Evolutionary conservation across 2,113 vertebrate species (phyloP), one percentile per base, ranked within the genome.

Genomic region (Callopanchax toddi): DNA sequence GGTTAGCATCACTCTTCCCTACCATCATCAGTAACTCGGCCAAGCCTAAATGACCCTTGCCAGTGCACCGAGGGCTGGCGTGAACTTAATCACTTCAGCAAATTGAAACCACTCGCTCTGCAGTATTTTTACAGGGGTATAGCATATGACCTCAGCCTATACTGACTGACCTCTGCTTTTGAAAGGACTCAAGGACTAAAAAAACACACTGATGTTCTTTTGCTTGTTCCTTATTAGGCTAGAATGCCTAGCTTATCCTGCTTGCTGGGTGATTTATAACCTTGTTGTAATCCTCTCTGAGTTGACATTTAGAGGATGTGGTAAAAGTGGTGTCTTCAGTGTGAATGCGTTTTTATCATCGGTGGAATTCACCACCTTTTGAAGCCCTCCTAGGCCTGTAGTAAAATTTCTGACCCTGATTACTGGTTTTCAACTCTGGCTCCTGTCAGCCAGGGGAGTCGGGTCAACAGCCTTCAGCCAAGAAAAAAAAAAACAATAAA

Each of bases 61-160:
- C 91, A 91, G 93, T 93, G 92, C 86, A 90, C 91, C 88, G 92
- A 93, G 93, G 93, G 93, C 92, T 93, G 90, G 87, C 90, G 91
- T 92, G 85, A 69, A 95, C 94, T 95, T 95, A 95, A 95, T 96
- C 94, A 94, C 91, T 92, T 91, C 87, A 89, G 93, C 93, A 96
- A 97, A 96, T 95, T 95, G 93, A 93, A 96, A 95, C 93, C 93
- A 95, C 91, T 96, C 91, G 92, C 88, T 93, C 81, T 71, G 88
- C 88, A 86, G 82, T 90, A 86, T 89, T 92, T 93, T 94, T 94
- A 93, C 94, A 93, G 92, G 90, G 77, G 78, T 50, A 68, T 87
- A 91, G 92, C 90, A 90, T 87, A 90, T 90, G 91, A 92, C 92
- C 86, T 84, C 75, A 71, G 89, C 84, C 89, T 84, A 85, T 81